Conservation (phyloP, 2,888 invertebrate species). For the Cataglyphis livida region DNA sequence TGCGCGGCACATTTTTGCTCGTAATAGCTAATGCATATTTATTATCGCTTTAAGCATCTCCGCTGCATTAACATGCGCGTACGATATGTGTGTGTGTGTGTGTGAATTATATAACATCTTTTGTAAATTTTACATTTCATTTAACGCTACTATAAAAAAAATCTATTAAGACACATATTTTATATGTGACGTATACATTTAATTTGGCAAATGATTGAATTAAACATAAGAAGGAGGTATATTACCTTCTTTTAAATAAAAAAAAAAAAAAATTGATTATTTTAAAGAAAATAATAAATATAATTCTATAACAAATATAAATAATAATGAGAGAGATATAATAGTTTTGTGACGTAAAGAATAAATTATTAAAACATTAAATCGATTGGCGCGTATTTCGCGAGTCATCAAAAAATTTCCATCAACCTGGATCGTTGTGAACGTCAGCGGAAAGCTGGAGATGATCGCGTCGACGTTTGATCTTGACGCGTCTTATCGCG, state of each 20-base stretch:
- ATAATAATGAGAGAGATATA: not conserved
- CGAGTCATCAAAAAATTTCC: constrained; percentile 22
- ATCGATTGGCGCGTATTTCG: constrained; percentile 20
- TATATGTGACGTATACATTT: too few species aligned
- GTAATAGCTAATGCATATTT: constrained; percentile 51
- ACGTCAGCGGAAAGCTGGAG: not conserved
- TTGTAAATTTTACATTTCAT: constrained; percentile 10
- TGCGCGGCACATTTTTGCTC: constrained; percentile 37
- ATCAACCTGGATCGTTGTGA: constrained; percentile 22
- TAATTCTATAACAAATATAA: not conserved
- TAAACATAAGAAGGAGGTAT: not conserved
- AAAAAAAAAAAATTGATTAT: not conserved
- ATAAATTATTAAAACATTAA: not conserved
- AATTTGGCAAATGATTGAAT: not conserved
- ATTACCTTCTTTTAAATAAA: not conserved
- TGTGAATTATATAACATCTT: constrained; percentile 20
- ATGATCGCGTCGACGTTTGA: constrained; percentile 8
- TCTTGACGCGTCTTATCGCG: constrained; percentile 44
- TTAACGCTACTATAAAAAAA: constrained; percentile 2
- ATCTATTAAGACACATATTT: not conserved
- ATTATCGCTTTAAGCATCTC: constrained; percentile 45
- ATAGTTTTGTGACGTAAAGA: not conserved
- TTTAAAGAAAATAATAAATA: not conserved
- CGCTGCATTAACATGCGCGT: constrained; percentile 22
- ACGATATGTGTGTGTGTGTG: not conserved